Evolutionary conservation across 2,797 vertebrate species (phyloP).

Genomic region (Takifugu rubripes): DNA sequence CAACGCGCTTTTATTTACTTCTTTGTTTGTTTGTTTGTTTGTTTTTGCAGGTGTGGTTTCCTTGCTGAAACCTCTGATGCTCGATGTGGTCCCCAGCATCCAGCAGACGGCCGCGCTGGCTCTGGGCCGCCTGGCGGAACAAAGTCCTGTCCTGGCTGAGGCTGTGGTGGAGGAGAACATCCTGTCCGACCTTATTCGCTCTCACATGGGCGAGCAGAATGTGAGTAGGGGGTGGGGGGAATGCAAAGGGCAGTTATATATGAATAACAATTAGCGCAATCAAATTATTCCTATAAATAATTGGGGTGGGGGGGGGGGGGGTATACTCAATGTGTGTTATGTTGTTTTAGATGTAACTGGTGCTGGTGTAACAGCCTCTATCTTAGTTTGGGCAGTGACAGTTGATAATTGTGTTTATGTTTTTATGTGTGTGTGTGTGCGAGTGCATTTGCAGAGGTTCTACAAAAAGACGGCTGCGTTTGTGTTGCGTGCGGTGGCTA

Average conservation of each 20-base stretch:
- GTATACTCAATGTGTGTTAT: no score
- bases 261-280: no score
- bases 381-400: no score
- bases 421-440: no score
- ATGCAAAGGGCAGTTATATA: no score
- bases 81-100: conserved; percentile 86
- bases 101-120: conserved; percentile 89
- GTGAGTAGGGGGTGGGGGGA: conserved; percentile 54
- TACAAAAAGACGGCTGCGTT: conserved; percentile 93
- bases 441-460: conserved; percentile 75
- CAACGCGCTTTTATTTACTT: no score
- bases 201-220: conserved; percentile 82
- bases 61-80: conserved; percentile 85
- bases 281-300: no score
- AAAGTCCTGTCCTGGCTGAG: conserved; percentile 86
- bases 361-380: no score
- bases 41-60: conserved; percentile 81
- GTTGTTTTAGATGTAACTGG: no score
- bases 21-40: neutral
- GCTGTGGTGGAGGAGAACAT: conserved; percentile 88
- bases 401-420: no score
- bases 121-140: conserved; percentile 88
- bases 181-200: conserved; percentile 87
- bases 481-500: conserved; percentile 86
- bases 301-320: no score